phyloP scores from a whole-genome alignment of 2,888 invertebrate species.

The Parapristionchus giblindavisi region DNA sequence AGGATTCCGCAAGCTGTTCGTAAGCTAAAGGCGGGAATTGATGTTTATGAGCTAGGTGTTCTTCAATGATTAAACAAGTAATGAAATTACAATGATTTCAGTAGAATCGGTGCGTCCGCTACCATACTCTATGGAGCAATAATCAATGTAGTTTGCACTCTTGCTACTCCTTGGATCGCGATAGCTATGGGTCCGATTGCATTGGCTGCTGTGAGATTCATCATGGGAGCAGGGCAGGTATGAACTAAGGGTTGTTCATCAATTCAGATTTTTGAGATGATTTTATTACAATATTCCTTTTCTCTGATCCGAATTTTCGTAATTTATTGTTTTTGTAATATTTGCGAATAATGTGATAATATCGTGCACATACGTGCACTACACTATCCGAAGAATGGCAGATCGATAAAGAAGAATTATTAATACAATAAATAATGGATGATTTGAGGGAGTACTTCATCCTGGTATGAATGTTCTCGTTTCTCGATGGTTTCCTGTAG shows the following conservation, averaged over 20 bases:
- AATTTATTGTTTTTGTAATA: no score
- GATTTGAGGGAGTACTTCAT: constrained; percentile 61
- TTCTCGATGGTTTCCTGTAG: constrained; percentile 66
- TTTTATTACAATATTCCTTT: no score
- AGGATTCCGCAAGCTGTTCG: not conserved
- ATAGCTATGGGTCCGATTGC: constrained; percentile 53
- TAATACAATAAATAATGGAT: not conserved
- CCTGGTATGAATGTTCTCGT: constrained; percentile 68
- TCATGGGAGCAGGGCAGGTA: constrained; percentile 68
- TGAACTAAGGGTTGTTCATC: no score
- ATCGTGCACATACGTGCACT: no score
- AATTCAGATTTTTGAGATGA: no score
- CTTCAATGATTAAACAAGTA: no score
- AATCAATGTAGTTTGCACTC: constrained; percentile 64
- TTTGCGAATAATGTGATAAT: no score
- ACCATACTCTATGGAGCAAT: constrained; percentile 64
- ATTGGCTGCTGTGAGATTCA: constrained; percentile 59
- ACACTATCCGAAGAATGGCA: no score
- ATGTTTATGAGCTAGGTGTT: no score
- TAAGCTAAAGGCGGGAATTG: not conserved
- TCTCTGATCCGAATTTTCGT: no score
- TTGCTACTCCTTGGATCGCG: constrained; percentile 62
- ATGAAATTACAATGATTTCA: no score
- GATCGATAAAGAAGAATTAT: no score
- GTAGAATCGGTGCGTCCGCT: constrained; percentile 55